These are phyloP conservation scores for Nemoura dubitans DNA, from an alignment of 2,888 invertebrate genomes.

Conservation along the genomic window DNA sequence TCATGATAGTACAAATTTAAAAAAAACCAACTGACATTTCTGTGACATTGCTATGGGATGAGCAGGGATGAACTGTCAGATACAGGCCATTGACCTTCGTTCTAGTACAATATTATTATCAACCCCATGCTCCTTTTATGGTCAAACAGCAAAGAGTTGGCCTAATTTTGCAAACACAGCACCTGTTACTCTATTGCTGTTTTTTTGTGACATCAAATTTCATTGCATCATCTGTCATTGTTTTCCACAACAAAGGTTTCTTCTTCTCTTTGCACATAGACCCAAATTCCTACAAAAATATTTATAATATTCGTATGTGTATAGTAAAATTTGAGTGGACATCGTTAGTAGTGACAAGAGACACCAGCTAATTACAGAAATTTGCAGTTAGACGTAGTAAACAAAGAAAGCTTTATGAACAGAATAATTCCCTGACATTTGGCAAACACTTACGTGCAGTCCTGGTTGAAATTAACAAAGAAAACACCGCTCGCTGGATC, in stretches of 20 bases:
- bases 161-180: background rate
- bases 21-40: background rate
- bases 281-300: background rate
- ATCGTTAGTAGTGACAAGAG: background rate
- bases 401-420: conserved; percentile 32
- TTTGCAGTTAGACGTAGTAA: background rate
- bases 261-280: background rate
- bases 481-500: conserved; percentile 85
- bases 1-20: background rate
- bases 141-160: background rate
- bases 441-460: conserved; percentile 86
- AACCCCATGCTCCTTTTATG: background rate
- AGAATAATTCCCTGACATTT: conserved; percentile 28
- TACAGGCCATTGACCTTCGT: background rate
- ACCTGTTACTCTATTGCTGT: conserved; percentile 1
- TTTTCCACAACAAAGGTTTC: background rate
- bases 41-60: background rate
- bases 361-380: background rate
- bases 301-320: background rate
- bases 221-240: conserved; percentile 29
- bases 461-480: conserved; percentile 97
- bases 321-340: background rate
- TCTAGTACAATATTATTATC: background rate
- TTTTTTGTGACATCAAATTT: background rate
- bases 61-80: conserved; percentile 9